Conservation (phyloP, 1,140 invertebrate species). For the Drosophila ironensis region DNA sequence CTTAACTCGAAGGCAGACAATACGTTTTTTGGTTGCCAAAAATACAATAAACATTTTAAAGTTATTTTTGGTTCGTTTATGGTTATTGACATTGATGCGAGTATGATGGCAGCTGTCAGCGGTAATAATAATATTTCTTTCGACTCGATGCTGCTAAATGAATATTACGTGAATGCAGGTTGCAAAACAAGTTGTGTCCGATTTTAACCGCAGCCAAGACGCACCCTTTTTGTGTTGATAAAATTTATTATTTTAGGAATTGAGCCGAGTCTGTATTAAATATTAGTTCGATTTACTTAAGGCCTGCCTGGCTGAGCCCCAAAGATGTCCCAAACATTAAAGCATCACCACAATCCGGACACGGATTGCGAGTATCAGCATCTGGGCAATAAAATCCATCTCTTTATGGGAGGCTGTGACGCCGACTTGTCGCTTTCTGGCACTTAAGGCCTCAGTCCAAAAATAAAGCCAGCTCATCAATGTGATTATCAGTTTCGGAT, state of each 20-base stretch:
- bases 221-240: background rate
- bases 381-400: constrained; percentile 58
- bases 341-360: constrained; percentile 45
- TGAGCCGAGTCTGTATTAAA: too few species aligned
- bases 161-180: constrained; percentile 49
- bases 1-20: constrained; percentile 10
- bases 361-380: constrained; percentile 21
- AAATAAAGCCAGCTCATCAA: constrained; percentile 69
- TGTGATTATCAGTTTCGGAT: constrained; percentile 51
- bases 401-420: constrained; percentile 61
- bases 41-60: constrained; percentile 42
- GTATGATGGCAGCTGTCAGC: constrained; percentile 73
- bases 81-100: constrained; percentile 62
- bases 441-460: constrained; percentile 61
- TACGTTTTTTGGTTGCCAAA: constrained; percentile 18
- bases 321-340: constrained; percentile 27
- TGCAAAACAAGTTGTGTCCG: constrained; percentile 53
- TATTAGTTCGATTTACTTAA: background rate
- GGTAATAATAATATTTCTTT: constrained; percentile 50
- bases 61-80: constrained; percentile 63
- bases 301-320: background rate
- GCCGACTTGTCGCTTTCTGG: constrained; percentile 37
- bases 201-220: background rate
- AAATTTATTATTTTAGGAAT: background rate
- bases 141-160: constrained; percentile 26